These are phyloP conservation scores for Macroramphosus scolopax DNA, from an alignment of 2,797 vertebrate genomes.

Conservation along the genomic window DNA sequence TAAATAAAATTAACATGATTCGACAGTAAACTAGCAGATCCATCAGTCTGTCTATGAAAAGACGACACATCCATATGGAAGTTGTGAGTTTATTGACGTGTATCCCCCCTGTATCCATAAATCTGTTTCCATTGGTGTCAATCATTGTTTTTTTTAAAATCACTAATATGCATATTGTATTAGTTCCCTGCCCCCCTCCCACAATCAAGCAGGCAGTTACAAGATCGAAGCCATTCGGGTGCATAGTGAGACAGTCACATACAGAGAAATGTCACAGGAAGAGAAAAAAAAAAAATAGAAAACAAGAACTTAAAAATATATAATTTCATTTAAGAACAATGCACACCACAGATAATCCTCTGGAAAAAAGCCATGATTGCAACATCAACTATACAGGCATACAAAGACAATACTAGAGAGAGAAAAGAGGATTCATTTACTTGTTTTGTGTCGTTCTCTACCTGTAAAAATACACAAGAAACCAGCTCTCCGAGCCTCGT, in stretches of 20 bases:
- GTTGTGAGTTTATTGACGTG: constrained; percentile 98
- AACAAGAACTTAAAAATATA: constrained; percentile 77
- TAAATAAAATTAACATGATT: no score
- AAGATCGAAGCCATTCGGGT: constrained; percentile 89
- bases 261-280: constrained; percentile 82
- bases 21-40: background rate
- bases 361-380: constrained; percentile 84
- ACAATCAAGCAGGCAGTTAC: constrained; percentile 88
- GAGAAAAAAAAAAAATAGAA: constrained; percentile 75
- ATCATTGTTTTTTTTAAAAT: constrained; percentile 56
- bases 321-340: constrained; percentile 80
- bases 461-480: constrained; percentile 68
- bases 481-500: constrained; percentile 55
- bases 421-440: constrained; percentile 48
- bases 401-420: constrained; percentile 82
- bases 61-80: constrained; percentile 76
- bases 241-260: constrained; percentile 93
- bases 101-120: constrained; percentile 80
- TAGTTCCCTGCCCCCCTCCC: constrained; percentile 65
- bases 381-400: constrained; percentile 90
- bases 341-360: constrained; percentile 90
- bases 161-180: constrained; percentile 73
- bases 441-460: constrained; percentile 60
- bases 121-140: constrained; percentile 69
- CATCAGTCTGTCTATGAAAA: constrained; percentile 14